Base-by-base conservation (phyloP, 2,113 vertebrate genomes). In the Lepisosteus oculatus region DNA sequence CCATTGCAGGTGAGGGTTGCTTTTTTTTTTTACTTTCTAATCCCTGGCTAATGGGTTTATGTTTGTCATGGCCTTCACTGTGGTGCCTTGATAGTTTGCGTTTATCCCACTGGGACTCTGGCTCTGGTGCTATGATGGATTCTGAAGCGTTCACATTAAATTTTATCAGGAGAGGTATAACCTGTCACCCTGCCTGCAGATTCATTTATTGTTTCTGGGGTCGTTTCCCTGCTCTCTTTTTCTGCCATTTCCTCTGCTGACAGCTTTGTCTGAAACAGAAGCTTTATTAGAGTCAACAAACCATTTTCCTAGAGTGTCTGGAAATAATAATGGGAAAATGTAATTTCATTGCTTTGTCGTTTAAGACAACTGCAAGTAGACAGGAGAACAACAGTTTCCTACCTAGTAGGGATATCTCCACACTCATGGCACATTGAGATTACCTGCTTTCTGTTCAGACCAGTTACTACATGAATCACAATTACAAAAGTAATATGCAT, bases 1-100 rank as follows among this genome's bases (percentile, higher is more conserved):
- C 97, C 63, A 97, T 98, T 72, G 92, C 97, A 92, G 97, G 97
- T 98, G 89, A 90, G 83, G 47, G 5, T 51, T 9, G 47, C 47
- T 51, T 51, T 51, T 51, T 51, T 51, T 51, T 51, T 51, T 51
- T 51, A 65, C 63, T 81, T 68, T 82, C 80, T 82, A 83, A 81
- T 80, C 72, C 71, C 71, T 79, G 13, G 62, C 0, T 80, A 81
- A 75, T 74, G 74, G 79, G 71, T 87, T 91, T 86, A 72, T 82
- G 17, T 85, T 86, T 81, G 76, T 85, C 80, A 83, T 78, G 83
- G 70, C 78, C 75, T 70, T 82, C 65, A 82, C 77, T 73, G 76
- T 68, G 0, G 0, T 81, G 71, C 74, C 73, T 83, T 82, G 73
- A 78, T 77, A 45, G 72, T 81, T 82, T 79, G 67, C 72, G 59